Evolutionary conservation across 2,888 invertebrate species (phyloP).

Genomic region (Cosmorhoe ocellata): DNA sequence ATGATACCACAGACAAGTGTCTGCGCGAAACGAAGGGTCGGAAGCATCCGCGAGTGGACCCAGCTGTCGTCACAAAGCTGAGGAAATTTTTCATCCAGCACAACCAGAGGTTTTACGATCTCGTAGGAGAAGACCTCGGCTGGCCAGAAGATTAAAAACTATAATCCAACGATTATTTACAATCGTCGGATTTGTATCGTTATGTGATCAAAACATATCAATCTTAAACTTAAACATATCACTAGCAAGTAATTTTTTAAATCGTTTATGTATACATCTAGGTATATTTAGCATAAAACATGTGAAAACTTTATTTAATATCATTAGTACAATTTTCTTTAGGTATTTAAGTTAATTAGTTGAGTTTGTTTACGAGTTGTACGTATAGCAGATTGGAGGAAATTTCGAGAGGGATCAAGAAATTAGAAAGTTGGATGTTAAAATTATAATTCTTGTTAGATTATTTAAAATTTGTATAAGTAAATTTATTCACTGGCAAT

Average conservation of each 20-base stretch:
- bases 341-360: conserved; percentile 32
- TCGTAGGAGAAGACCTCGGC: conserved; percentile 95
- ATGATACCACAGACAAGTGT: conserved; percentile 93
- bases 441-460: conserved; percentile 31
- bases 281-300: conserved; percentile 44
- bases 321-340: conserved; percentile 27
- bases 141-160: conserved; percentile 92
- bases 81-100: conserved; percentile 94
- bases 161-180: conserved; percentile 15
- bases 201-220: conserved; percentile 68
- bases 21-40: conserved; percentile 91
- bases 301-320: conserved; percentile 55
- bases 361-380: conserved; percentile 26
- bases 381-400: conserved; percentile 25
- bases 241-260: conserved; percentile 71
- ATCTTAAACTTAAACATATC: conserved; percentile 66
- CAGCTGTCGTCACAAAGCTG: conserved; percentile 89
- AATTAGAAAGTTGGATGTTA: conserved; percentile 36
- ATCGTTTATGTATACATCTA: conserved; percentile 78
- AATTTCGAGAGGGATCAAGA: conserved; percentile 38
- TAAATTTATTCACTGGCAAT: conserved; percentile 45
- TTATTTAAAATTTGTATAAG: conserved; percentile 38
- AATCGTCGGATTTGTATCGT: conserved; percentile 36
- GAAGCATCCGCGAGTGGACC: conserved; percentile 92
- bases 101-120: conserved; percentile 95